Conservation (phyloP, 2,113 vertebrate genomes). For the Grammomys dolichurus region DNA sequence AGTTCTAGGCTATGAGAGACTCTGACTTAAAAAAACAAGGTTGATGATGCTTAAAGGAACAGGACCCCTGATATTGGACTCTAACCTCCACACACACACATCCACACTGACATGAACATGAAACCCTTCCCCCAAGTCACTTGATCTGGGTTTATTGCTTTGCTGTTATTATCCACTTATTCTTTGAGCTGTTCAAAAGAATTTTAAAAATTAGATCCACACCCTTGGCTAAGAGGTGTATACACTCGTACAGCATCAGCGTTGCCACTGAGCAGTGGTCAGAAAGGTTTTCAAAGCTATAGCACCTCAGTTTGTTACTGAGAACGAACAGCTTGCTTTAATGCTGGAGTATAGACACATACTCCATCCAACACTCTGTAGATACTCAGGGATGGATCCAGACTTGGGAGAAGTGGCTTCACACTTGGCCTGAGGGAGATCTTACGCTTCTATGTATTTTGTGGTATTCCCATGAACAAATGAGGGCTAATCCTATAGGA, state of each 20-base stretch:
- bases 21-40: background rate
- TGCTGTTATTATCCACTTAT: background rate
- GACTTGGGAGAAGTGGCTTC: background rate
- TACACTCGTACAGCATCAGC: background rate
- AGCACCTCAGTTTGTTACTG: background rate
- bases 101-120: background rate
- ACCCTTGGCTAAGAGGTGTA: background rate
- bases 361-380: background rate
- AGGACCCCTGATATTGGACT: background rate
- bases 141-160: background rate
- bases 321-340: constrained; percentile 10
- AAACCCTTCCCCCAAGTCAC: background rate
- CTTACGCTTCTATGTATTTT: constrained; percentile 34
- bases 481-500: background rate
- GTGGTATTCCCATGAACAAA: background rate
- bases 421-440: background rate
- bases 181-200: constrained; percentile 1
- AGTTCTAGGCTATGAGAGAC: background rate
- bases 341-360: background rate
- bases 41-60: background rate
- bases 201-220: background rate
- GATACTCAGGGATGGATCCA: background rate
- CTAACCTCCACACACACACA: too few species aligned
- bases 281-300: background rate
- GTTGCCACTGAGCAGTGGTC: background rate